Conservation (phyloP, 2,888 invertebrate species). For the Schizaphis graminum region DNA sequence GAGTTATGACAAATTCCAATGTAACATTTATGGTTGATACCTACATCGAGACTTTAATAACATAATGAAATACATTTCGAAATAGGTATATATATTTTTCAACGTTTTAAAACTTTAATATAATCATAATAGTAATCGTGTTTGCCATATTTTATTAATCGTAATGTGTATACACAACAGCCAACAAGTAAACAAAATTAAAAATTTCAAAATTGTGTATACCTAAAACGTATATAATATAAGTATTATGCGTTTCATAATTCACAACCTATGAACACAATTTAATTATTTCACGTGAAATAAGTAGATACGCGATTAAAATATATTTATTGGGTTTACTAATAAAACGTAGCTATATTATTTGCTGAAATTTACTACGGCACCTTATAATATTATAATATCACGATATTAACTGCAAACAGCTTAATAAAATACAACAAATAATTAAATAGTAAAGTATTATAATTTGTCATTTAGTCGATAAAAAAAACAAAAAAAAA, state of each 20-base stretch:
- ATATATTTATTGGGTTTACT: neutral
- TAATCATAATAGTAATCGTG: neutral
- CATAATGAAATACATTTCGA: neutral
- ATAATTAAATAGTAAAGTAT: neutral
- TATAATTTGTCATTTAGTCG: neutral
- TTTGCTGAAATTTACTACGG: neutral
- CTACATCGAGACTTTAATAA: neutral
- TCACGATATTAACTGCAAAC: neutral
- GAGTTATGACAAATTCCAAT: neutral
- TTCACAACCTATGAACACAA: neutral
- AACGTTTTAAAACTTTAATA: no score
- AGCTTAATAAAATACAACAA: neutral
- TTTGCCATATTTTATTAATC: neutral
- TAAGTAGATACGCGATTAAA: neutral
- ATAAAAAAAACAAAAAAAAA: neutral
- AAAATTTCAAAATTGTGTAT: neutral
- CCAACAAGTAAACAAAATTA: neutral
- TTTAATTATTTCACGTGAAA: neutral
- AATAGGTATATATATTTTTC: neutral
- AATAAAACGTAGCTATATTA: neutral
- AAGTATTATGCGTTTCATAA: neutral
- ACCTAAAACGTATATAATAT: neutral
- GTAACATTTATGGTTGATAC: conserved; percentile 15
- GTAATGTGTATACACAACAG: no score
- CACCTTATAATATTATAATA: neutral